phyloP scores from a whole-genome alignment of 2,888 invertebrate genomes.

The Brachyptera risi region DNA sequence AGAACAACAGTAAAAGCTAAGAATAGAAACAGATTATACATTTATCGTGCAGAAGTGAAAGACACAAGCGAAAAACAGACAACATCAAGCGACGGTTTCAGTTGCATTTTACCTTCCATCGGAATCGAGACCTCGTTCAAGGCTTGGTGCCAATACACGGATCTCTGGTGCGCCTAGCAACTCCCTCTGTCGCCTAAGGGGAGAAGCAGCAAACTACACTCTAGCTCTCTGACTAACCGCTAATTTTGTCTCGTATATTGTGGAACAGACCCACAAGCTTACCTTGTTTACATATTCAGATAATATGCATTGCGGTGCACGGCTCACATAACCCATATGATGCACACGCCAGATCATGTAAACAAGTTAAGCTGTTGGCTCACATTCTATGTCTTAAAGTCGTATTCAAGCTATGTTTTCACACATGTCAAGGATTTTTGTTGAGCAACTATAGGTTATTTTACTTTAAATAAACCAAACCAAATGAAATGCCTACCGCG shows the following conservation, averaged over 20 bases:
- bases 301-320: no score
- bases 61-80: neutral
- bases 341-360: no score
- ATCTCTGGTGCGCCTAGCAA: slow-evolving; percentile 60
- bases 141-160: slow-evolving; percentile 75
- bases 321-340: no score
- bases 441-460: no score
- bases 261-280: neutral
- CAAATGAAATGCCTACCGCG: no score
- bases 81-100: neutral
- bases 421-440: no score
- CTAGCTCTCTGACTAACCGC: slow-evolving; percentile 16
- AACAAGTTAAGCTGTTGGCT: no score
- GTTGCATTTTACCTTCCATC: slow-evolving; percentile 15
- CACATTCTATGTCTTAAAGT: no score
- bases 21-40: slow-evolving; percentile 1
- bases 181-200: slow-evolving; percentile 26
- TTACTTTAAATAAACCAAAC: no score
- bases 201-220: slow-evolving; percentile 38
- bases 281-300: neutral
- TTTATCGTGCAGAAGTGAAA: neutral
- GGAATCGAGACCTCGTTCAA: slow-evolving; percentile 70
- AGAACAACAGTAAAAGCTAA: neutral
- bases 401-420: no score
- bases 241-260: no score